Conservation (phyloP, 2,888 invertebrate genomes). For the Diarsia rubi region DNA sequence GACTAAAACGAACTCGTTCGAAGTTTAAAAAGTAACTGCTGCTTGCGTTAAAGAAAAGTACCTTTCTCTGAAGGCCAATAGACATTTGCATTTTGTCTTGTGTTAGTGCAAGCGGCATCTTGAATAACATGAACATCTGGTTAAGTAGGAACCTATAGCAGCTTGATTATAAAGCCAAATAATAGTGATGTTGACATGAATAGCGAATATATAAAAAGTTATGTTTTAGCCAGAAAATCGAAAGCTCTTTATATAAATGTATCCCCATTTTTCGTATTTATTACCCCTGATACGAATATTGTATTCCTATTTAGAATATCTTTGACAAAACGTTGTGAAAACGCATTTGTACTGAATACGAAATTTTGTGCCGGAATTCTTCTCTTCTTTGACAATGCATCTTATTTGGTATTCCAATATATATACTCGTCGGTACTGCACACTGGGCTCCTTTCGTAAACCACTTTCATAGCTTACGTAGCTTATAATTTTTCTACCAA, state of each 20-base stretch:
- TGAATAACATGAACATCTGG: not conserved
- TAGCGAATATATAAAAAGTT: too few relatives aligned
- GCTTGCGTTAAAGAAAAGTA: conserved; percentile 26
- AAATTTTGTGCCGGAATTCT: conserved; percentile 30
- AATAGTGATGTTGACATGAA: too few relatives aligned
- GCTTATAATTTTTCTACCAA: not conserved
- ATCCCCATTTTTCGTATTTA: not conserved
- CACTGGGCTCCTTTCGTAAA: not conserved
- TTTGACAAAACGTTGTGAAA: conserved; percentile 22
- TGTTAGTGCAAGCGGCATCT: conserved; percentile 17
- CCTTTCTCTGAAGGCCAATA: conserved; percentile 33
- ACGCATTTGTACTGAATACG: conserved; percentile 31
- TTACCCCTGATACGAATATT: not conserved
- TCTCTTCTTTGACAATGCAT: conserved; percentile 21
- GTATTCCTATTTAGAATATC: not conserved
- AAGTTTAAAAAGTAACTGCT: conserved; percentile 51
- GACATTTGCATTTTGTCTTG: conserved; percentile 45
- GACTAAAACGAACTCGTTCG: conserved; percentile 41
- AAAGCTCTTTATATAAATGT: not conserved
- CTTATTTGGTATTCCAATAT: conserved; percentile 30
- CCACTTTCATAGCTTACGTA: not conserved
- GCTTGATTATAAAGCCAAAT: not conserved
- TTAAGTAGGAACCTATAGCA: not conserved
- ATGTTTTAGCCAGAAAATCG: too few relatives aligned
- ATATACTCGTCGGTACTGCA: too few relatives aligned